Base-by-base conservation (phyloP, 2,888 invertebrate genomes). In the Amphipoea lucens region DNA sequence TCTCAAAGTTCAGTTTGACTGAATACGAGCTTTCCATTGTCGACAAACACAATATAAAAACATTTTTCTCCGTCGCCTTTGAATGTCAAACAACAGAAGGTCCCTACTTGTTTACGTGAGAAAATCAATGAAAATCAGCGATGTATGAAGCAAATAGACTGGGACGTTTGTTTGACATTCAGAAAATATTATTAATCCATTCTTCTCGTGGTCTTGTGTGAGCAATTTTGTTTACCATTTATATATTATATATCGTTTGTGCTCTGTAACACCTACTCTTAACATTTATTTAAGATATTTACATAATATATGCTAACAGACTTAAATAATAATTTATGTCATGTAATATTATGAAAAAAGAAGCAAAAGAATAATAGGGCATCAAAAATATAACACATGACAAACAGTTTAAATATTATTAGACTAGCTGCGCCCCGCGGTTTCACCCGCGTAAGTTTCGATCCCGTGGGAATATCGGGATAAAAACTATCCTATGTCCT, bases 71-170 rank as follows among this genome's bases (percentile, higher is more conserved):
- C 63, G 48, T 48, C 48, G 48, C 68, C 84, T 76, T 70, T 76
- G 71, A 66, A 76, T 78, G 78, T 81, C 85, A 84, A 86, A 86
- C 68, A 81, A 78, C 81, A 76, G 85, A 65, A 76, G 66, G 57
- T 45, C 60, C 29, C 20, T 40, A 54, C 67, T 78, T 87, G 76
- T 87, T 87, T 81, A 84, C 68, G 23, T 76, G 67, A 45, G 77
- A 80, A 83, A 86, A 86, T 86, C 86, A 72, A 83, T 86, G 75
- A 57, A 86, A 87, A 73, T 76, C 84, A 85, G 54, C 20, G 57
- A 85, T 74, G 79, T 79, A 68, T 76, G 66, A 77, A 78, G 51
- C 60, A 81, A 76, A 74, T 72, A 78, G 51, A 74, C 69, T 72
- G 29, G 54, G 20, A 17, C 40, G 57, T 79, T 84, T 79, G 79